phyloP scores from a whole-genome alignment of 37 sponge, comb jelly and placozoan species.

The Corticium candelabrum region DNA sequence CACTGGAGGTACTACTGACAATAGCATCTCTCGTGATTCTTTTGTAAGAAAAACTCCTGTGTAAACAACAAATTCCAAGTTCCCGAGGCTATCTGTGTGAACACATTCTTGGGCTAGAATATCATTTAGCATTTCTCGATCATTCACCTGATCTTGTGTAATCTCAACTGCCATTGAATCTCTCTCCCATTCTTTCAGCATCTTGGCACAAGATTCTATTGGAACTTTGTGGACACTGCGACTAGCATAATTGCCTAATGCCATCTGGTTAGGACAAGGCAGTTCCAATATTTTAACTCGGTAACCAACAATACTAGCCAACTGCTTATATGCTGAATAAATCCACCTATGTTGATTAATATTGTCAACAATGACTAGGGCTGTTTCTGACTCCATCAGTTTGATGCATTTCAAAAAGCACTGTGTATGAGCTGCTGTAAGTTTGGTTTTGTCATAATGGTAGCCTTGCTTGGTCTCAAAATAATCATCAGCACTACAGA shows the following conservation, averaged over 20 bases:
- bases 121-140: background rate
- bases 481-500: conserved; percentile 67
- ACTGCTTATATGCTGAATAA: conserved; percentile 46
- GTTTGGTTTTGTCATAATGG: conserved; percentile 26
- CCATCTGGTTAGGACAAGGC: conserved; percentile 23
- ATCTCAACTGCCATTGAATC: conserved; percentile 42
- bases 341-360: conserved; percentile 71
- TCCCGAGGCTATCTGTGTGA: background rate
- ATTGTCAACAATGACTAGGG: conserved; percentile 68
- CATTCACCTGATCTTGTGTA: conserved; percentile 13
- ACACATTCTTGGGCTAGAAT: no score
- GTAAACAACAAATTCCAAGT: background rate
- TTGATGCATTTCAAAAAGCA: conserved; percentile 42
- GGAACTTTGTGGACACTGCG: conserved; percentile 54
- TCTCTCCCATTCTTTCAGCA: conserved; percentile 48
- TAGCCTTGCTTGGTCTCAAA: conserved; percentile 29
- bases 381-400: conserved; percentile 19
- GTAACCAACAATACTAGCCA: conserved; percentile 33
- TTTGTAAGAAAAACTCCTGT: conserved; percentile 46
- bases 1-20: background rate
- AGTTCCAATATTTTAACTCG: conserved; percentile 45
- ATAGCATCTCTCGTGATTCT: conserved; percentile 16
- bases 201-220: conserved; percentile 5
- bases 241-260: conserved; percentile 20
- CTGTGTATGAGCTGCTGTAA: conserved; percentile 49